phyloP scores from a whole-genome alignment of 2,888 invertebrate species.

The Lomographa bimaculata region DNA sequence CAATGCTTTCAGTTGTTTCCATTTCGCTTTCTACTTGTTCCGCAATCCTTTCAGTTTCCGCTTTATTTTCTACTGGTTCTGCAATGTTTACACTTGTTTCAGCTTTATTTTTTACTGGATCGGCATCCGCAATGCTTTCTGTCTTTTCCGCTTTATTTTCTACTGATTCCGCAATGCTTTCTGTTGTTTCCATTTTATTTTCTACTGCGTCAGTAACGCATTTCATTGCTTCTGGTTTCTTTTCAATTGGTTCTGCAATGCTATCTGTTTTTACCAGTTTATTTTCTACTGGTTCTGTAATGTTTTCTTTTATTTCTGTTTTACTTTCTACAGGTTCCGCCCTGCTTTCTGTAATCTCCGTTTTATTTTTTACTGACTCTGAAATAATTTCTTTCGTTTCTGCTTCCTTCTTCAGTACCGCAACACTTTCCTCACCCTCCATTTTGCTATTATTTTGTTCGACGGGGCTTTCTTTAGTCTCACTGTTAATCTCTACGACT shows the following conservation, averaged over 20 bases:
- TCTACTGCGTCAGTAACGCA: too few species aligned
- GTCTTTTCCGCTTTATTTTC: too few species aligned
- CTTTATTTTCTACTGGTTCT: neutral
- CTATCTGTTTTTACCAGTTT: too few species aligned
- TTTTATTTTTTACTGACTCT: neutral
- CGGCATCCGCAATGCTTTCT: too few species aligned
- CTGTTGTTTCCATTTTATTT: too few species aligned
- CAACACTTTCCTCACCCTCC: conserved; percentile 20
- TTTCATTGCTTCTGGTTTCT: too few species aligned
- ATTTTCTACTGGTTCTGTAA: neutral
- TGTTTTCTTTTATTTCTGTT: conserved; percentile 4
- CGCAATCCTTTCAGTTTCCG: conserved; percentile 1
- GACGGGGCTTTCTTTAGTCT: neutral
- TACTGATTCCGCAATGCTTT: too few species aligned
- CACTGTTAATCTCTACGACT: neutral
- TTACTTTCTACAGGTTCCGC: conserved; percentile 2
- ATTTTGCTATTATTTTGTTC: conserved; percentile 13
- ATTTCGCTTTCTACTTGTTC: conserved; percentile 1
- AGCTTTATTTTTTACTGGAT: too few species aligned
- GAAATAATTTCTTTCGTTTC: neutral
- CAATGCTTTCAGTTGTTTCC: conserved; percentile 2
- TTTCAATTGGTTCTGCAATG: too few species aligned
- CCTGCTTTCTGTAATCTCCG: conserved; percentile 1
- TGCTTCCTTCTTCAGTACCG: neutral
- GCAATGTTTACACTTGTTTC: too few species aligned